Percentiles rank a stretch among this genome's conserved stretches.
phyloP scores from a whole-genome alignment of 2,888 invertebrate genomes.

The Girardia tigrina region DNA sequence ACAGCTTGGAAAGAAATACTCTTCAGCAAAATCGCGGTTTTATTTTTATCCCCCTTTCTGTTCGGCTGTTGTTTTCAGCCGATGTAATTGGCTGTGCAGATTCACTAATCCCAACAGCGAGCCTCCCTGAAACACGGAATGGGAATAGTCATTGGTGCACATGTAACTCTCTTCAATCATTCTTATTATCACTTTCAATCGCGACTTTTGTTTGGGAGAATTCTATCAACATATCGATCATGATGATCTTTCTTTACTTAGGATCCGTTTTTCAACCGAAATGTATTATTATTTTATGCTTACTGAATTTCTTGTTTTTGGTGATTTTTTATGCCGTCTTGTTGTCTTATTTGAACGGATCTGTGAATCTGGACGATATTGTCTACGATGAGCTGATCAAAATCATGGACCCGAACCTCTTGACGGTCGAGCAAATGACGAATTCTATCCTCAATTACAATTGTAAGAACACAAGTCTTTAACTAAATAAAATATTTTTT shows the following conservation, averaged over 20 bases:
- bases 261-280: constrained; percentile 17
- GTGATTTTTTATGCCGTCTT: constrained; percentile 8
- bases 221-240: constrained; percentile 1
- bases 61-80: too few relatives aligned
- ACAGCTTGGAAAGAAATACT: too few relatives aligned
- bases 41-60: too few relatives aligned
- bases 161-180: not conserved
- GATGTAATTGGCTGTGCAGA: too few relatives aligned
- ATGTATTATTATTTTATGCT: constrained; percentile 2
- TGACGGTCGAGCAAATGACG: constrained; percentile 23
- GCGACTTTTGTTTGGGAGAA: not conserved
- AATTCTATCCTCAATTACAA: not conserved
- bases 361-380: not conserved
- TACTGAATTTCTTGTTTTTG: constrained; percentile 6
- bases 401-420: not conserved
- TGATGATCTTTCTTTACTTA: constrained; percentile 13
- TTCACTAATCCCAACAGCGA: too few relatives aligned
- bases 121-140: not conserved
- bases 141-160: not conserved
- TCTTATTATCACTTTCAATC: not conserved
- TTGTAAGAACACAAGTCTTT: too few relatives aligned
- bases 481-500: too few relatives aligned
- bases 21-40: too few relatives aligned
- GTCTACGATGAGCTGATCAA: not conserved
- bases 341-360: not conserved